Evolutionary conservation across 2,888 invertebrate genomes (phyloP).

Genomic region (Pomacea canaliculata): DNA sequence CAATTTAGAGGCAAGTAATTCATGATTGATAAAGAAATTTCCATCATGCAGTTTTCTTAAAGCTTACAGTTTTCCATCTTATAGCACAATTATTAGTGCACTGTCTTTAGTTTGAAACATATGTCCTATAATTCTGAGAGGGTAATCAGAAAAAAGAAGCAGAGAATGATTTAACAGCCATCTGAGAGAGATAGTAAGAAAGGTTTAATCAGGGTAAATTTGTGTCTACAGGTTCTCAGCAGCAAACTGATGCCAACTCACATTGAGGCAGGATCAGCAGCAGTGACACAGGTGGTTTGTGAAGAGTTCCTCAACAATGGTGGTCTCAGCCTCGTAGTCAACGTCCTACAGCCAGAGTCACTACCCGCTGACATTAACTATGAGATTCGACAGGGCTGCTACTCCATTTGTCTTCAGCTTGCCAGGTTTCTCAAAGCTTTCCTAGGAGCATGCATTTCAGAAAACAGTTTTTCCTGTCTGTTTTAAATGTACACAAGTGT

Average conservation of each 20-base stretch:
- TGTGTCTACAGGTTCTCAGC: constrained; percentile 67
- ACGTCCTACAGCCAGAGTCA: constrained; percentile 70
- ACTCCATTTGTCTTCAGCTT: constrained; percentile 68
- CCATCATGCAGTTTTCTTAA: not conserved
- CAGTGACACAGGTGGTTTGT: constrained; percentile 65
- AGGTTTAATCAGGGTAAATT: not conserved
- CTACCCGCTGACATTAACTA: constrained; percentile 70
- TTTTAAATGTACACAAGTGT: not conserved
- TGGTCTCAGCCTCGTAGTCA: constrained; percentile 70
- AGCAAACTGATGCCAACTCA: constrained; percentile 70
- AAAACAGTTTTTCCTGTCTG: not conserved
- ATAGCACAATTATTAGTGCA: too few species aligned
- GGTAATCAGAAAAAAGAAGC: too few species aligned
- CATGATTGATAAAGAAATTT: not conserved
- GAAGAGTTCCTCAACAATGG: constrained; percentile 70
- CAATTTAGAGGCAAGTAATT: constrained; percentile 68
- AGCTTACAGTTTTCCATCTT: too few species aligned
- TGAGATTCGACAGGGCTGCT: constrained; percentile 70
- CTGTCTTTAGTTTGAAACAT: too few species aligned
- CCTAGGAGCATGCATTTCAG: not conserved
- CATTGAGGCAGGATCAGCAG: constrained; percentile 62
- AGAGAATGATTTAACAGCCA: too few species aligned
- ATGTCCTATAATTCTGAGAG: too few species aligned
- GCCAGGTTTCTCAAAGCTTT: not conserved
- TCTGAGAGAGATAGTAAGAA: too few species aligned